Conservation (phyloP, 2,888 invertebrate species). For the Caenorhabditis drosophilae region DNA sequence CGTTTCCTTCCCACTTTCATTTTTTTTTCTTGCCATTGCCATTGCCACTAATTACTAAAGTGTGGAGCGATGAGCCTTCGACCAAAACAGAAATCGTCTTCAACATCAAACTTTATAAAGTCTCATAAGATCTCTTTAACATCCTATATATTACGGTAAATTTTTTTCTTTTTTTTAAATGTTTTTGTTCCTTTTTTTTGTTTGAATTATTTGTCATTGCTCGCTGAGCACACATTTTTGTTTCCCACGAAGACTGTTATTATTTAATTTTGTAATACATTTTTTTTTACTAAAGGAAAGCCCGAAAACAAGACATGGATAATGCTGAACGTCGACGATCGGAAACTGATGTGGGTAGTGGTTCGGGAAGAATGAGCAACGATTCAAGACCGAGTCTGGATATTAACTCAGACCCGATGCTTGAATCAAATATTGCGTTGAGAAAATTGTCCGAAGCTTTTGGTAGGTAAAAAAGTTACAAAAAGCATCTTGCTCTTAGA, state of each 20-base stretch:
- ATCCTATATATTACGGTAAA: slow-evolving; percentile 28
- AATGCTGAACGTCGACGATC: slow-evolving; percentile 48
- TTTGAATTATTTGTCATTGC: background rate
- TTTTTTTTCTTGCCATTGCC: background rate
- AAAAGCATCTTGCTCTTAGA: background rate
- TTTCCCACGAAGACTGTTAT: too few relatives aligned
- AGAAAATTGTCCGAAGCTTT: slow-evolving; percentile 64
- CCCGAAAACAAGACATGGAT: slow-evolving; percentile 36
- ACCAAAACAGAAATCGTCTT: slow-evolving; percentile 28
- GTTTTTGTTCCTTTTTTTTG: background rate
- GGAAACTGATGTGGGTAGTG: slow-evolving; percentile 38
- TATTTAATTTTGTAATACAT: too few relatives aligned
- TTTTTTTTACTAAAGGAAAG: slow-evolving; percentile 14
- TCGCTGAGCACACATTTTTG: background rate
- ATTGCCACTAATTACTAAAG: background rate
- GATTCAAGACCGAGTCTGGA: slow-evolving; percentile 44
- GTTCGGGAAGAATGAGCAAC: slow-evolving; percentile 24
- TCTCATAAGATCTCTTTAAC: slow-evolving; percentile 36
- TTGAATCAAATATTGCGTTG: slow-evolving; percentile 61
- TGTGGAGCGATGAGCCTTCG: slow-evolving; percentile 29
- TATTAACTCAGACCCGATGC: slow-evolving; percentile 52
- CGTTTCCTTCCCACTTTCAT: background rate
- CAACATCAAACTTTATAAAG: slow-evolving; percentile 30
- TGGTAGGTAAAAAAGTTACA: slow-evolving; percentile 48
- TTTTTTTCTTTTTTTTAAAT: background rate